Conservation (phyloP, 2,113 vertebrate genomes). For the Trematocara stigmaticum region DNA sequence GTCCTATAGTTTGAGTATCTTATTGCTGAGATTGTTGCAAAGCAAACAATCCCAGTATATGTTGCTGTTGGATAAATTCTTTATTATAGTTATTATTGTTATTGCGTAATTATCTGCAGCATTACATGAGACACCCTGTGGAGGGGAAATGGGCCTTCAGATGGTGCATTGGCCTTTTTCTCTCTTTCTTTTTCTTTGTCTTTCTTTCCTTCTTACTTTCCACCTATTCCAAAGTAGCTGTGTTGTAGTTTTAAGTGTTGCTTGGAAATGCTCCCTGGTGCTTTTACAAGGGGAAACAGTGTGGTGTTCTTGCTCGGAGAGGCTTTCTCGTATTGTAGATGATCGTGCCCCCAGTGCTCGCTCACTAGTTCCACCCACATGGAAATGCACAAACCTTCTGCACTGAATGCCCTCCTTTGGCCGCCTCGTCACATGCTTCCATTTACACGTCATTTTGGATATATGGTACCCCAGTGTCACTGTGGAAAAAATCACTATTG, state of each 20-base stretch:
- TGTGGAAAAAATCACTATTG: conserved; percentile 35
- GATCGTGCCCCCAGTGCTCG: conserved; percentile 39
- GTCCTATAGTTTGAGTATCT: not conserved
- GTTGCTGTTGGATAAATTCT: not conserved
- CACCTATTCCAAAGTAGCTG: conserved; percentile 50
- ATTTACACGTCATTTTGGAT: conserved; percentile 44
- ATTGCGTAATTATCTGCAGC: not conserved
- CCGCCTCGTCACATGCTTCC: conserved; percentile 35
- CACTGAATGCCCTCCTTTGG: not conserved
- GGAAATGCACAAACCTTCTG: conserved; percentile 6
- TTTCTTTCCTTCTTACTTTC: not conserved
- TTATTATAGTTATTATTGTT: not conserved
- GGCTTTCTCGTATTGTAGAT: conserved; percentile 49
- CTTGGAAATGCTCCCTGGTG: conserved; percentile 75
- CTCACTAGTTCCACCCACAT: conserved; percentile 31
- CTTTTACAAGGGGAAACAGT: conserved; percentile 75
- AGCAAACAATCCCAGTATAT: not conserved
- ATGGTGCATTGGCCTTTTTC: not conserved
- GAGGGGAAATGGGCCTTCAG: not conserved
- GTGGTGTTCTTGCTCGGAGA: conserved; percentile 60
- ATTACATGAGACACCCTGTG: not conserved
- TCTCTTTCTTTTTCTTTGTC: not conserved
- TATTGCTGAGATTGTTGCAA: not conserved
- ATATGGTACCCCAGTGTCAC: conserved; percentile 22
- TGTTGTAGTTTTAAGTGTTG: conserved; percentile 67